Percentiles rank a stretch among this genome's conserved stretches.
Evolutionary conservation across 2,113 vertebrate genomes (phyloP).

Genomic region (Nerophis lumbriciformis): DNA sequence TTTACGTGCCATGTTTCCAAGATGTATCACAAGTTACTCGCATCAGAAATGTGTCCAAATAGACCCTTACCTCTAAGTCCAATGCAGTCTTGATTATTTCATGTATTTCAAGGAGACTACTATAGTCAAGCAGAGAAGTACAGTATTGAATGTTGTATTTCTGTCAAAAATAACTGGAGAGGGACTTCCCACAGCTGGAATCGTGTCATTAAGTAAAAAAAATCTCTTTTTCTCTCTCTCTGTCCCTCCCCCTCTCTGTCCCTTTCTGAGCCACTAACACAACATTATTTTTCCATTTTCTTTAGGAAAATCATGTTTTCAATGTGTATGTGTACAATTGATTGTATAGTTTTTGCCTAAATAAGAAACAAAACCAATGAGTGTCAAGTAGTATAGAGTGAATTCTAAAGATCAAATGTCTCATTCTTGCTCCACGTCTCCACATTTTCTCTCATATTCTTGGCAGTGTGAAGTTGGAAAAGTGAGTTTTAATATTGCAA

Average conservation of each 20-base stretch:
- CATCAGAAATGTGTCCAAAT: not conserved
- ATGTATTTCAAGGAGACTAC: conserved; percentile 1
- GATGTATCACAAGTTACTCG: not conserved
- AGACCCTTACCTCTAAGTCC: conserved; percentile 36
- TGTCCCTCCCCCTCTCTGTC: conserved; percentile 1
- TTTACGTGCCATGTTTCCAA: too few species aligned
- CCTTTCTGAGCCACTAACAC: not conserved
- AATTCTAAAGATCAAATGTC: not conserved
- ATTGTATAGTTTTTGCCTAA: too few species aligned
- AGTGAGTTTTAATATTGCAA: not conserved
- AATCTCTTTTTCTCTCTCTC: not conserved
- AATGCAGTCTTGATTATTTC: not conserved
- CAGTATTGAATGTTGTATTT: conserved; percentile 9
- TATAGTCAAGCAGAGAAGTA: not conserved
- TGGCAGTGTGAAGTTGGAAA: not conserved
- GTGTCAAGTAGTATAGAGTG: too few species aligned
- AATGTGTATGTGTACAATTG: too few species aligned
- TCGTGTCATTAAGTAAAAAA: conserved; percentile 51
- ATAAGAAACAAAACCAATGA: too few species aligned
- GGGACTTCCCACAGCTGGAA: conserved; percentile 33
- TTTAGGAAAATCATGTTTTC: not conserved
- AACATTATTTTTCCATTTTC: conserved; percentile 3
- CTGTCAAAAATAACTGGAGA: conserved; percentile 30
- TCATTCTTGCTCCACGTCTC: not conserved
- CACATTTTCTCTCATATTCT: not conserved